Evolutionary conservation across 2,113 vertebrate genomes (phyloP), one percentile per base, ranked within the genome.

Genomic region (Neotoma lepida): DNA sequence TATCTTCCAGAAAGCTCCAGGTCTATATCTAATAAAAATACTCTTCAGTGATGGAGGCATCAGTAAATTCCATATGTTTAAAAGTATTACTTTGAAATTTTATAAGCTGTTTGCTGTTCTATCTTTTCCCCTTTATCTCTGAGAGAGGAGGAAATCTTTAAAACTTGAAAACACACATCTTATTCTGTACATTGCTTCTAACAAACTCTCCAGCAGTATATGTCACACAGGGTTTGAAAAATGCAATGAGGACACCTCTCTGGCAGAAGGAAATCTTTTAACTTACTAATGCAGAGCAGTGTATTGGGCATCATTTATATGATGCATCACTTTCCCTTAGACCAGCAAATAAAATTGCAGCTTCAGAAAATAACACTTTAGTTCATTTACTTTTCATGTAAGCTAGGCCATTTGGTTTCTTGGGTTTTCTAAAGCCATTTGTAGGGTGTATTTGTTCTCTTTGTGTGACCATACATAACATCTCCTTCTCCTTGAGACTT

Each of bases 161-260:
- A 68, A 76, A 71, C 80, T 46, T 74, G 56, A 91, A 96, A 95
- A 74, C 30, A 88, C 9, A 41, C 26, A 49, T 41, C 70, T 85
- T 84, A 5, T 20, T 78, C 9, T 63, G 6, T 82, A 1, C 82
- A 22, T 74, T 87, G 49, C 35, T 96, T 96, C 89, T 92, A 94
- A 93, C 86, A 96, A 94, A 74, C 61, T 58, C 1, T 35, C 17
- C 64, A 63, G 73, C 54, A 30, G 33, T 76, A 2, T 87, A 15
- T 95, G 46, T 86, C 91, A 92, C 12, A 20, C 5, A 87, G 49
- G 15, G 81, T 81, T 94, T 95, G 66, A 94, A 93, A 97, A 90
- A 92, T 90, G 14, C 20, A 63, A 1, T 39, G 54, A 66, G 15
- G 86, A 13, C 26, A 46, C 54, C 70, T 80, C 39, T 78, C 6